Conservation (phyloP, 2,797 vertebrate genomes). For the Pangasius sanitwongsei region DNA sequence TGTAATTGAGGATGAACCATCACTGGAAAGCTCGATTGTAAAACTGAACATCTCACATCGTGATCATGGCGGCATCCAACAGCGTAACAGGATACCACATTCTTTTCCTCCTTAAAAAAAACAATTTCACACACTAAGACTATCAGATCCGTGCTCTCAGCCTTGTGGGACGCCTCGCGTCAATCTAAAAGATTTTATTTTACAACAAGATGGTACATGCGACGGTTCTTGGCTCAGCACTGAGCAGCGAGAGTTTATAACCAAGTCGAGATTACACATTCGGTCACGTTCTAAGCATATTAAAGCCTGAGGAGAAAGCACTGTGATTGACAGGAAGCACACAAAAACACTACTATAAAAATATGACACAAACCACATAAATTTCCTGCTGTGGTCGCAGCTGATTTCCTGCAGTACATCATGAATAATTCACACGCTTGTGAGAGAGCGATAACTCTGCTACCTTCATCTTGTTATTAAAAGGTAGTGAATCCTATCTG, state of each 20-base stretch:
- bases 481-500: background rate
- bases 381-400: conserved; percentile 21
- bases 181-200: background rate
- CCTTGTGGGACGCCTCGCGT: background rate
- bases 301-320: background rate
- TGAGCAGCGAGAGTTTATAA: background rate
- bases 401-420: conserved; percentile 9
- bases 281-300: background rate
- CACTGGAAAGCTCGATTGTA: background rate
- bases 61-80: background rate
- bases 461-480: background rate
- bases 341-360: background rate
- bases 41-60: background rate
- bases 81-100: background rate
- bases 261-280: too few relatives aligned
- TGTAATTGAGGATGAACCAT: background rate
- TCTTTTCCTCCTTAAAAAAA: background rate
- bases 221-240: background rate
- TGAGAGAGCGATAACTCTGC: background rate
- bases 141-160: background rate
- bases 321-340: background rate
- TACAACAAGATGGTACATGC: background rate
- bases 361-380: background rate
- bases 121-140: background rate
- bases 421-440: background rate